A percentile compares a stretch with the other conserved stretches of the same genome.
Evolutionary conservation across 2,888 invertebrate genomes (phyloP).

Genomic region (Chaitophorus viminalis): DNA sequence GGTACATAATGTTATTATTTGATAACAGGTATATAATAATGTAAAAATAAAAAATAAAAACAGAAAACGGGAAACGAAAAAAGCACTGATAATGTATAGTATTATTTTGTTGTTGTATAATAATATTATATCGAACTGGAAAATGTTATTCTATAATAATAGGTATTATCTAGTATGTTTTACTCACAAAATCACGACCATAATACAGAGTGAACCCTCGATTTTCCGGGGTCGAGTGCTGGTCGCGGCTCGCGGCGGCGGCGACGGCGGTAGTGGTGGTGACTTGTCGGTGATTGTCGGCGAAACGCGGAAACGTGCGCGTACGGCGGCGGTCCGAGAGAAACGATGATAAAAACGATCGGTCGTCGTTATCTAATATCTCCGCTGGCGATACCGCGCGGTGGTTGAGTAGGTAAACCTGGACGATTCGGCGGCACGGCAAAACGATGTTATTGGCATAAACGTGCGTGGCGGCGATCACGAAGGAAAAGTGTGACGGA

Average conservation of each 20-base stretch:
- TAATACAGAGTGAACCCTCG: not conserved
- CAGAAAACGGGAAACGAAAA: not conserved
- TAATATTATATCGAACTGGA: too few species aligned
- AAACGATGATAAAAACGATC: too few species aligned
- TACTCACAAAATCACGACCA: slow-evolving; percentile 58
- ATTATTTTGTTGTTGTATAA: too few species aligned
- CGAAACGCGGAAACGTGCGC: not conserved
- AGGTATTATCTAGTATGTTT: not conserved
- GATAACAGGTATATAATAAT: too few species aligned
- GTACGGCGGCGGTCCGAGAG: too few species aligned
- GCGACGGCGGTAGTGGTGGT: not conserved
- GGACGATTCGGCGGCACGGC: too few species aligned
- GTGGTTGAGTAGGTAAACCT: too few species aligned
- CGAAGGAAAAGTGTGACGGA: not conserved
- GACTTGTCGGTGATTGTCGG: not conserved
- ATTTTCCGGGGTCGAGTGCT: not conserved
- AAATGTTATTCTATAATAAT: not conserved
- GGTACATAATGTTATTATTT: not conserved
- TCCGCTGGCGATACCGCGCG: too few species aligned
- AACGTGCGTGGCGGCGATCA: not conserved
- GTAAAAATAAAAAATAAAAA: not conserved
- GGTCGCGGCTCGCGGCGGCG: not conserved
- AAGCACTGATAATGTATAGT: not conserved
- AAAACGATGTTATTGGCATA: too few species aligned
- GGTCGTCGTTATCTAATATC: too few species aligned